Evolutionary conservation across 2,113 vertebrate genomes (phyloP).

Genomic region (Propithecus coquereli): DNA sequence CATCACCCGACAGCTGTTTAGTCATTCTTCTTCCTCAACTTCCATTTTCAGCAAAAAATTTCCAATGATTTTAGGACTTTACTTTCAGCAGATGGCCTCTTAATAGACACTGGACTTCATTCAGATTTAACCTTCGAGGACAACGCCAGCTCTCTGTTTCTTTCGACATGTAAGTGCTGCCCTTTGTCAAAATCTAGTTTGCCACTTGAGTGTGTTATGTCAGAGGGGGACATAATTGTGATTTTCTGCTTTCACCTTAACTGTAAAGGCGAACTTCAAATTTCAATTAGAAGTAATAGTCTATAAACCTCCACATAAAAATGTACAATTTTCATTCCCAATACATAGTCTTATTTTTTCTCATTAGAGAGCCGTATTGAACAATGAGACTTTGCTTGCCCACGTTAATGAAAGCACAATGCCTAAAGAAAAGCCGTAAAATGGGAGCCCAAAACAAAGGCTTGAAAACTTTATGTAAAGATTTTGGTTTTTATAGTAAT

Average conservation of each 20-base stretch:
- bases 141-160: neutral
- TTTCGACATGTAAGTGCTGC: neutral
- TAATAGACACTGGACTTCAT: slow-evolving; percentile 19
- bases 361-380: slow-evolving; percentile 64
- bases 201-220: neutral
- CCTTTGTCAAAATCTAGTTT: slow-evolving; percentile 27
- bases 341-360: slow-evolving; percentile 54
- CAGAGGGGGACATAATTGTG: slow-evolving; percentile 11
- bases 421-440: slow-evolving; percentile 48
- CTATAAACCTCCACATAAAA: slow-evolving; percentile 73
- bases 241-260: slow-evolving; percentile 64
- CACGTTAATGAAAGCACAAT: slow-evolving; percentile 32
- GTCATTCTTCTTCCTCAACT: neutral
- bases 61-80: neutral
- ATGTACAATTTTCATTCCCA: slow-evolving; percentile 62
- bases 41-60: neutral
- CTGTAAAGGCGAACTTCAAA: slow-evolving; percentile 61
- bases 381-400: slow-evolving; percentile 61
- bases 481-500: slow-evolving; percentile 60
- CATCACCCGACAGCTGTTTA: neutral
- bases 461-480: slow-evolving; percentile 61
- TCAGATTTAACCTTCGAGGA: slow-evolving; percentile 44
- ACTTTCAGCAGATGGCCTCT: neutral
- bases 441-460: slow-evolving; percentile 59
- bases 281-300: slow-evolving; percentile 75